phyloP scores from a whole-genome alignment of 1,140 invertebrate species.

The Olivierus martensii region DNA sequence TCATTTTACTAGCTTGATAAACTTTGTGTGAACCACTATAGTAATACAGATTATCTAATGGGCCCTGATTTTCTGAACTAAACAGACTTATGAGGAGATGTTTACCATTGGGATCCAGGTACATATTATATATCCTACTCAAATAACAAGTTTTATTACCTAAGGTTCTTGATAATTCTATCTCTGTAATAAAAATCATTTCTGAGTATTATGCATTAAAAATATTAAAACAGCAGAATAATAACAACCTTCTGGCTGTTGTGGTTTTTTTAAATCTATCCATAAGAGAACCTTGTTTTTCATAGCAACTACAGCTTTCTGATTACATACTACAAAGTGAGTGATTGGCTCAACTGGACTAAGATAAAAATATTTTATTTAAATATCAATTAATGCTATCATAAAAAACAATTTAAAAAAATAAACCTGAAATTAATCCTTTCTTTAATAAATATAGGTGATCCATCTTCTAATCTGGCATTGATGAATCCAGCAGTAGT shows the following conservation, averaged over 20 bases:
- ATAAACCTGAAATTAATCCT: conserved; percentile 32
- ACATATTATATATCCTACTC: conserved; percentile 51
- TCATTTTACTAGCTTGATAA: conserved; percentile 33
- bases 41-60: conserved; percentile 64
- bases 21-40: conserved; percentile 47
- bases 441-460: conserved; percentile 30
- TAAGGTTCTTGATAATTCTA: conserved; percentile 13
- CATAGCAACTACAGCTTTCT: conserved; percentile 69
- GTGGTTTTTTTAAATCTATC: conserved; percentile 64
- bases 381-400: too few relatives aligned
- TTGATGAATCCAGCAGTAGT: conserved; percentile 25
- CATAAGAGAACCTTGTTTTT: conserved; percentile 59
- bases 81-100: conserved; percentile 65
- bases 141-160: conserved; percentile 23
- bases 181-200: not conserved
- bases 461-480: conserved; percentile 24
- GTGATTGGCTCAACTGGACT: conserved; percentile 59
- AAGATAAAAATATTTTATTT: conserved; percentile 51
- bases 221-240: too few relatives aligned
- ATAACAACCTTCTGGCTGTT: conserved; percentile 67
- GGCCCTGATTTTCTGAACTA: conserved; percentile 28
- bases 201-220: too few relatives aligned
- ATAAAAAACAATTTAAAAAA: conserved; percentile 22
- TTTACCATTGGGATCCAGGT: conserved; percentile 70
- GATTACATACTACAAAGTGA: conserved; percentile 63